Conservation (phyloP, 2,797 vertebrate species). For the Argyrosomus regius region DNA sequence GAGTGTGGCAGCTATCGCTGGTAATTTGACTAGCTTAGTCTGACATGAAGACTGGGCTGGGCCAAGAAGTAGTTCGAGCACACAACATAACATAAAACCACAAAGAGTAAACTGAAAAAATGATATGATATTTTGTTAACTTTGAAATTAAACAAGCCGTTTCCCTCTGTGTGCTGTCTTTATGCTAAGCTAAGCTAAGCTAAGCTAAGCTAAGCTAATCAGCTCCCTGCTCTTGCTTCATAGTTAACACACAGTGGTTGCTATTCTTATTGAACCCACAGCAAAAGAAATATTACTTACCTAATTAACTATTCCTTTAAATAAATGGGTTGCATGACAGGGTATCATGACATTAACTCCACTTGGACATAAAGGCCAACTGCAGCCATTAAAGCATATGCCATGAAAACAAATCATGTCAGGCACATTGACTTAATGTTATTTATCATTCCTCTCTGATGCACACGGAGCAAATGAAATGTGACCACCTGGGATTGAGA, state of each 20-base stretch:
- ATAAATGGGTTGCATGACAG: background rate
- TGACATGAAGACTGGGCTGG: background rate
- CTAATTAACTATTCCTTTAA: background rate
- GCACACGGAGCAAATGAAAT: constrained; percentile 14
- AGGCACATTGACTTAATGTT: constrained; percentile 8
- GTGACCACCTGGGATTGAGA: constrained; percentile 12
- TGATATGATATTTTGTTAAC: background rate
- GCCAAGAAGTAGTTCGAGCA: background rate
- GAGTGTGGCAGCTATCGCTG: background rate
- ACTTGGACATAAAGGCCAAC: background rate
- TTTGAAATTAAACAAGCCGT: background rate
- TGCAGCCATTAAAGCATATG: constrained; percentile 4
- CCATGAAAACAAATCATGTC: constrained; percentile 3
- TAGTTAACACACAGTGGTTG: background rate
- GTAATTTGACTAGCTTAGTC: background rate
- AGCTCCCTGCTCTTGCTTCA: background rate
- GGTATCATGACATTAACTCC: background rate
- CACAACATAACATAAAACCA: background rate
- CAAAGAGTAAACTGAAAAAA: background rate
- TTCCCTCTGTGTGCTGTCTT: background rate
- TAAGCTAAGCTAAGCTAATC: background rate
- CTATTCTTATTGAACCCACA: background rate
- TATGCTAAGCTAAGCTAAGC: background rate
- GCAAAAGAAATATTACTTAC: background rate
- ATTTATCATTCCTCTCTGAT: constrained; percentile 14